Evolutionary conservation across 53 echinoderm and acorn worm species (phyloP), one percentile per base, ranked within the genome.

Genomic region (Apostichopus leukothele): DNA sequence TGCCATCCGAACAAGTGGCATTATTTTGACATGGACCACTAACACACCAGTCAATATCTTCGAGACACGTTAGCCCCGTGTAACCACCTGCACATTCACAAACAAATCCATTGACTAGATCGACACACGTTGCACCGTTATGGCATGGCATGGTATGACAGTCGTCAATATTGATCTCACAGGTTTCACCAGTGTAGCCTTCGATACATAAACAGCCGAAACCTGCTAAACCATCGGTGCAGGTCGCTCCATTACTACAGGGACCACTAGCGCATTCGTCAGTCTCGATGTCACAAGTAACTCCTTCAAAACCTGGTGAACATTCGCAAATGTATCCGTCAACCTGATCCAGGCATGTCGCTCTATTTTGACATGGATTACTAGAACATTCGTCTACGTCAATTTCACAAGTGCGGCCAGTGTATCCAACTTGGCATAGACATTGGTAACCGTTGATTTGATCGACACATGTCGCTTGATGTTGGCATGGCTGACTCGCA

Each of bases 11-110:
- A n/a, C 89, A 91, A 52, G 73, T 91, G 66, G 67, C 84, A 19
- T 60, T 68, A 25, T 91, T 76, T 5, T 89, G 20, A 25, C 77
- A 84, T 4, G 88, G 90, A 0, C 16, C 10, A 22, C 76, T 67
- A 5, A 68, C 60, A 89, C 93, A 93, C 51, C 60, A 79, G 63
- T 90, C 90, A 5, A 55, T 77, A 12, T 90, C 74, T 5, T 9
- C 73, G 10, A 85, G 27, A 68, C 93, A 93, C 8, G 67, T 5
- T 14, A 59, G 12, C 9, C 93, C 93, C n/a, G 76, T 12, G 54
- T 83, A 95, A 6, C 93, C 90, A 12, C 63, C 16, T 19, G 83
- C 54, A 74, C 95, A 95, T 18, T 75, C 87, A 88, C 93, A 95
- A 5, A 67, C 67, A 59, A 75, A 94, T 14, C 87, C 76, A 63